Percentiles rank a stretch among this genome's conserved stretches.
Evolutionary conservation across 2,888 invertebrate species (phyloP).

Genomic region (Meliscaeva auricollis): DNA sequence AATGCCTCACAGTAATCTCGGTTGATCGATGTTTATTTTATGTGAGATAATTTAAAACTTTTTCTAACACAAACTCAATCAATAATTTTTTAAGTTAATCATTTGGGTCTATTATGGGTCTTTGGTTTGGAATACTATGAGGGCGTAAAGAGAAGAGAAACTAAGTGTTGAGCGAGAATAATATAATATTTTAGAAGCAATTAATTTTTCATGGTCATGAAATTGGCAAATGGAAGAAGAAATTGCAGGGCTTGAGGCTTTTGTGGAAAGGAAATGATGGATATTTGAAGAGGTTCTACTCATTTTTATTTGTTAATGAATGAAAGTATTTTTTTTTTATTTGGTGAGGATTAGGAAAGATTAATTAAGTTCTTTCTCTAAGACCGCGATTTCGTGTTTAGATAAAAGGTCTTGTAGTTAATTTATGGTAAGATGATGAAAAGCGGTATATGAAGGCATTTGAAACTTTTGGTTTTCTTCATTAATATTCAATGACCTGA

Average conservation of each 20-base stretch:
- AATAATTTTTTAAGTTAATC: slow-evolving; percentile 25
- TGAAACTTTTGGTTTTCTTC: too few species aligned
- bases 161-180: not conserved
- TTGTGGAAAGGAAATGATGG: not conserved
- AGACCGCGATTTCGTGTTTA: too few species aligned
- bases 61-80: slow-evolving; percentile 27
- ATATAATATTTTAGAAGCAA: not conserved
- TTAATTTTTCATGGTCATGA: slow-evolving; percentile 10
- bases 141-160: not conserved
- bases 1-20: slow-evolving; percentile 33
- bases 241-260: not conserved
- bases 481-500: too few species aligned
- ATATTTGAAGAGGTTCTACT: not conserved
- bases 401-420: not conserved
- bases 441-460: too few species aligned
- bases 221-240: not conserved
- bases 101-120: not conserved
- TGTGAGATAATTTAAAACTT: slow-evolving; percentile 45
- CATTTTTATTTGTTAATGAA: slow-evolving; percentile 10
- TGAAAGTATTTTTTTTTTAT: not conserved
- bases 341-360: slow-evolving; percentile 4
- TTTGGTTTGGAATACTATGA: not conserved
- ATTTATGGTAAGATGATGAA: not conserved
- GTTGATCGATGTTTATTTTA: slow-evolving; percentile 49
- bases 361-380: slow-evolving; percentile 5